phyloP scores from a whole-genome alignment of 1,140 invertebrate species.

The Macrotrachela quadricornifera region DNA sequence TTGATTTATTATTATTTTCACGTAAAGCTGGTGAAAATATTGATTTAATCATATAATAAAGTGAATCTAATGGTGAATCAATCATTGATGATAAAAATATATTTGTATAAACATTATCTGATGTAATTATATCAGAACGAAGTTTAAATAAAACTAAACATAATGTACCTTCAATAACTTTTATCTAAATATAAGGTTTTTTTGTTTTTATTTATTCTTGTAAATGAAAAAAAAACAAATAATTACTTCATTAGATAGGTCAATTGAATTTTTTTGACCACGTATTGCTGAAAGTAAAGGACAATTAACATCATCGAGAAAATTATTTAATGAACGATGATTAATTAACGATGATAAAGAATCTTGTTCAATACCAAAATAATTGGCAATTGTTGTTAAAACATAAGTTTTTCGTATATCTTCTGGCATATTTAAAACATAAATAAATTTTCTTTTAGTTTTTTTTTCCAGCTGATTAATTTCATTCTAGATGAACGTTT shows the following conservation, averaged over 20 bases:
- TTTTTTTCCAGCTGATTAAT: too few species aligned
- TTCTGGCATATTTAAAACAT: neutral
- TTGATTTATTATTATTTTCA: too few species aligned
- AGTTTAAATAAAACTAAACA: conserved; percentile 37
- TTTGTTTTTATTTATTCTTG: too few species aligned
- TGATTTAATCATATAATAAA: conserved; percentile 37
- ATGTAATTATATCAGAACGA: conserved; percentile 34
- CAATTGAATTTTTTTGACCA: too few species aligned
- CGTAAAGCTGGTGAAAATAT: conserved; percentile 22
- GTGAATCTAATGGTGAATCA: conserved; percentile 35
- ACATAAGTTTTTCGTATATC: conserved; percentile 5
- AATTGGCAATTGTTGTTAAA: conserved; percentile 4
- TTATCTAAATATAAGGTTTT: too few species aligned
- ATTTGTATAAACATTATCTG: conserved; percentile 33
- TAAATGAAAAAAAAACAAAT: too few species aligned
- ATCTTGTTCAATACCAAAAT: neutral
- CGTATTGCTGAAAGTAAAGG: too few species aligned
- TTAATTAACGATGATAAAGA: too few species aligned
- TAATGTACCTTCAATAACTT: neutral
- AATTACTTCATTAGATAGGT: too few species aligned
- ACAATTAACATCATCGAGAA: too few species aligned
- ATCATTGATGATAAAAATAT: conserved; percentile 37
- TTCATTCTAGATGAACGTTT: too few species aligned
- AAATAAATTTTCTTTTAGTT: neutral
- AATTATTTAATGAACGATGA: too few species aligned